Percentiles rank a stretch among this genome's conserved stretches.
Conservation (phyloP, 1,140 invertebrate species). For the Eriocheir sinensis region DNA sequence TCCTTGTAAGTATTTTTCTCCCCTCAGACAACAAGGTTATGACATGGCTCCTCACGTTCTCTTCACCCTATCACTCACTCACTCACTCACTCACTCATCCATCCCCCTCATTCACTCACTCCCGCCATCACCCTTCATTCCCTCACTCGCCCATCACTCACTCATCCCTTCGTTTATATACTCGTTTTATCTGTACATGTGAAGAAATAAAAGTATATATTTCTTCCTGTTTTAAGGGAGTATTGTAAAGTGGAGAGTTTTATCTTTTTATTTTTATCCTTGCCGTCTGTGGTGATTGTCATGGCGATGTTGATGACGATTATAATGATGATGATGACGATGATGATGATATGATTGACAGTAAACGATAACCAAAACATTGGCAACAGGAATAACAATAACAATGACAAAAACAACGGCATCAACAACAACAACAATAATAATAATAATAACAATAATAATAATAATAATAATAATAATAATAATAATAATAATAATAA, state of each 20-base stretch:
- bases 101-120: neutral
- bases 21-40: neutral
- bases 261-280: constrained; percentile 9
- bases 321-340: too few relatives aligned
- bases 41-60: neutral
- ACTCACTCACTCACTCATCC: neutral
- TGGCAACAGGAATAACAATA: too few relatives aligned
- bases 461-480: too few relatives aligned
- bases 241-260: too few relatives aligned
- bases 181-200: neutral
- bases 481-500: too few relatives aligned
- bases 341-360: too few relatives aligned
- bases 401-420: too few relatives aligned
- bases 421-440: too few relatives aligned
- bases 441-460: too few relatives aligned
- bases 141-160: neutral
- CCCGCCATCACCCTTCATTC: neutral
- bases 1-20: neutral
- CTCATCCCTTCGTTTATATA: neutral
- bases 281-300: neutral
- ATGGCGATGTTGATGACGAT: too few relatives aligned
- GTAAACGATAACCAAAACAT: too few relatives aligned
- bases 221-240: neutral
- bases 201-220: neutral
- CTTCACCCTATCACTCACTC: neutral